A percentile compares a stretch with the other conserved stretches of the same genome.
These are phyloP conservation scores for Drosophila formosana DNA, from an alignment of 2,888 invertebrate genomes.

Conservation along the genomic window DNA sequence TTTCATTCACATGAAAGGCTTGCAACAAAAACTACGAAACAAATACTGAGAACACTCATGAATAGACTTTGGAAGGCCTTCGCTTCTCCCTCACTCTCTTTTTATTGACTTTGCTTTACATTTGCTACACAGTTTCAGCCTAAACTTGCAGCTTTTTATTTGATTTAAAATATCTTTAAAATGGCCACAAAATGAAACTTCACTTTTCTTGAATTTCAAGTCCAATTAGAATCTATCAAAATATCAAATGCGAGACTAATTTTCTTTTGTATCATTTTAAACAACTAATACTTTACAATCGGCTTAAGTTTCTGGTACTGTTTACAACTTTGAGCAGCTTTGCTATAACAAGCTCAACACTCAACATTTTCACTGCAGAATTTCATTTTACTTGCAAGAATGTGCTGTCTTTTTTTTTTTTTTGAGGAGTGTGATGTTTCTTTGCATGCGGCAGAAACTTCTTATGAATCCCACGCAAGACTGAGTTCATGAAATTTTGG, in stretches of 20 bases:
- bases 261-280: slow-evolving; percentile 2
- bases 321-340: slow-evolving; percentile 8
- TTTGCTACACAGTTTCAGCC: slow-evolving; percentile 1
- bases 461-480: not conserved
- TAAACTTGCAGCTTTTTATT: not conserved
- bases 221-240: slow-evolving; percentile 32
- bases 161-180: not conserved
- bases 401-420: not conserved
- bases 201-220: not conserved
- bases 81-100: not conserved
- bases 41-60: not conserved
- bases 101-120: not conserved
- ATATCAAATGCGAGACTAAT: slow-evolving; percentile 13
- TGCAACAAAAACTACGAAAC: not conserved
- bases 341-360: not conserved
- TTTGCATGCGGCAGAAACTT: not conserved
- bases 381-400: not conserved
- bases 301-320: slow-evolving; percentile 25
- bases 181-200: not conserved
- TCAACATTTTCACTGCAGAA: not conserved
- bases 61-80: not conserved
- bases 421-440: not conserved
- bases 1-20: not conserved
- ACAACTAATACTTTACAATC: slow-evolving; percentile 20
- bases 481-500: not conserved